A percentile compares a stretch with the other conserved stretches of the same genome.
Evolutionary conservation across 1,140 invertebrate species (phyloP).

Genomic region (Drosophila kanapiae): DNA sequence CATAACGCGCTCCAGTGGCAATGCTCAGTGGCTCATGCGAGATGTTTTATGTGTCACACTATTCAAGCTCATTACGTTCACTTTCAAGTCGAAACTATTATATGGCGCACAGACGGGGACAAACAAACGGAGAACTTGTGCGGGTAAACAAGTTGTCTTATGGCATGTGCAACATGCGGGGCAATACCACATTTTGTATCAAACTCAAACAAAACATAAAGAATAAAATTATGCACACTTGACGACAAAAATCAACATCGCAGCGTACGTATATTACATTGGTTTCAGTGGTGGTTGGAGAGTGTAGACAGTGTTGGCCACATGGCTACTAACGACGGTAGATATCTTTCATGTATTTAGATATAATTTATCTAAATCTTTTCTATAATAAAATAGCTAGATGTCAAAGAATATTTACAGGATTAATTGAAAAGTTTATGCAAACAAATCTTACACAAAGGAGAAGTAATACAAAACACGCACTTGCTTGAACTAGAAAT

Average conservation of each 20-base stretch:
- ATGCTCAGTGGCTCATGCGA: slow-evolving; percentile 20
- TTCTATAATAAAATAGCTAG: background rate
- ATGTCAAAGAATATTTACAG: too few relatives aligned
- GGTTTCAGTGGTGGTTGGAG: background rate
- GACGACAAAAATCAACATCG: slow-evolving; percentile 62
- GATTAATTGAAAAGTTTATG: background rate
- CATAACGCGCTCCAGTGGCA: slow-evolving; percentile 11
- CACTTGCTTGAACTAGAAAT: background rate
- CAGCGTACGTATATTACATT: slow-evolving; percentile 24
- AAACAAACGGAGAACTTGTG: slow-evolving; percentile 21
- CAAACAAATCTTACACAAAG: background rate
- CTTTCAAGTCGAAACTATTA: slow-evolving; percentile 62
- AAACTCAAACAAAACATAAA: slow-evolving; percentile 69
- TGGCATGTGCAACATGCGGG: background rate
- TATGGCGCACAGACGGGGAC: slow-evolving; percentile 34
- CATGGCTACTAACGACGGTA: too few relatives aligned
- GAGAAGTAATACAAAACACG: too few relatives aligned
- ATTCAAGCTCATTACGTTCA: slow-evolving; percentile 65
- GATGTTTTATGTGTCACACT: slow-evolving; percentile 53
- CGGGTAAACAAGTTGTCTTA: slow-evolving; percentile 30
- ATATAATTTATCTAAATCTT: background rate
- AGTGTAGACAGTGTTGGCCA: background rate
- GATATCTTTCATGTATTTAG: too few relatives aligned
- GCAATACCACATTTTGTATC: slow-evolving; percentile 43
- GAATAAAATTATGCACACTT: slow-evolving; percentile 77